Evolutionary conservation across 1,140 invertebrate genomes (phyloP).

Genomic region (Chionoecetes opilio): DNA sequence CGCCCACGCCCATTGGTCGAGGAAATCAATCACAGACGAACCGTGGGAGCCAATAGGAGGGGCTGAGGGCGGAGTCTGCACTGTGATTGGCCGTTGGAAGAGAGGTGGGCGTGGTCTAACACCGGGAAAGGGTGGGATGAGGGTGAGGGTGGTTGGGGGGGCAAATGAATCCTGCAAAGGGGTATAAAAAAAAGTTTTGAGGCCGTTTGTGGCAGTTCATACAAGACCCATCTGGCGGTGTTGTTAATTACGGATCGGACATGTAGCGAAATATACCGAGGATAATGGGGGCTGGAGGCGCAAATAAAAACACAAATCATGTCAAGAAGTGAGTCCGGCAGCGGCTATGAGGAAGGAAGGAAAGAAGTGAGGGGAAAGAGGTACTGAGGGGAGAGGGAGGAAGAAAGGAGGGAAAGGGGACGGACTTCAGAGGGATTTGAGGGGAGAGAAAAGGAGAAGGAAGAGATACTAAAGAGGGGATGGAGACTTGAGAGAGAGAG

Average conservation of each 20-base stretch:
- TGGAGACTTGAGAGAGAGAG: background rate
- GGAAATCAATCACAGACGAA: conserved; percentile 59
- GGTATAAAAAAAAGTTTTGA: conserved; percentile 59
- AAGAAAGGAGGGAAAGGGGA: too few relatives aligned
- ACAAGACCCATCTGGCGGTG: conserved; percentile 43
- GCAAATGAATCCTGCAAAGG: conserved; percentile 32
- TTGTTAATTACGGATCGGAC: conserved; percentile 62
- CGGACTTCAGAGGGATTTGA: too few relatives aligned
- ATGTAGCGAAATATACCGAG: conserved; percentile 57
- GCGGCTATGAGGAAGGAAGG: background rate
- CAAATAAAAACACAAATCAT: conserved; percentile 65
- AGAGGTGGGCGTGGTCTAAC: conserved; percentile 28
- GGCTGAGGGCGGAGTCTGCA: conserved; percentile 38
- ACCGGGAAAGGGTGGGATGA: too few relatives aligned
- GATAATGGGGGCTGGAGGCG: conserved; percentile 51
- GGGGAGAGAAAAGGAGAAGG: background rate
- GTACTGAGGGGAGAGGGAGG: background rate
- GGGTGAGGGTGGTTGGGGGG: too few relatives aligned
- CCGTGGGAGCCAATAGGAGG: conserved; percentile 39
- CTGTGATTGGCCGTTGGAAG: background rate
- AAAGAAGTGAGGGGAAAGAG: background rate
- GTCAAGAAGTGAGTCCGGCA: conserved; percentile 18
- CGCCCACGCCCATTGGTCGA: conserved; percentile 72
- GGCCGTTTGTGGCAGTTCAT: conserved; percentile 64
- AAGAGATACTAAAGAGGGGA: background rate